Evolutionary conservation across 2,797 vertebrate genomes (phyloP).

Genomic region (Carduelis carduelis): DNA sequence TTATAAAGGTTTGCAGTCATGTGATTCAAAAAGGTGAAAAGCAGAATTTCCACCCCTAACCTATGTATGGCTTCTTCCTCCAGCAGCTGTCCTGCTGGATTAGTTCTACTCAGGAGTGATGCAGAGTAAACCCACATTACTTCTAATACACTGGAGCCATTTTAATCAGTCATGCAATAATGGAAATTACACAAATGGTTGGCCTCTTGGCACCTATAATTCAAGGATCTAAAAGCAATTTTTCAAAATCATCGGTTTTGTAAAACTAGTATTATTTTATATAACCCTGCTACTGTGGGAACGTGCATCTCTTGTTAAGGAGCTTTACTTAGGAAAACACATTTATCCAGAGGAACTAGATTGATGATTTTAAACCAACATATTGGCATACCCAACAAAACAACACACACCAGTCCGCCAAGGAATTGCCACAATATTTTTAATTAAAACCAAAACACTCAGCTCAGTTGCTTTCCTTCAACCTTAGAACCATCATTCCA

Average conservation of each 20-base stretch:
- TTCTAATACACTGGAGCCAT: not conserved
- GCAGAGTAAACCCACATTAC: not conserved
- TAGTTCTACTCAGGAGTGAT: not conserved
- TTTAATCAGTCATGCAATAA: conserved; percentile 11
- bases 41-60: not conserved
- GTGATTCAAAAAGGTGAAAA: not conserved
- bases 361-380: not conserved
- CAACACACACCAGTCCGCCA: not conserved
- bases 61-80: not conserved
- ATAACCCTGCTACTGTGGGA: not conserved
- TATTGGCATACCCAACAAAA: not conserved
- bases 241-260: not conserved
- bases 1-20: not conserved
- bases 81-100: conserved; percentile 18
- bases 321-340: not conserved
- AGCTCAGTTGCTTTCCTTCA: not conserved
- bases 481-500: not conserved
- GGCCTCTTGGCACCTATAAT: not conserved
- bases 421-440: not conserved
- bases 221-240: not conserved
- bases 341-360: not conserved
- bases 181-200: not conserved
- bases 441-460: not conserved
- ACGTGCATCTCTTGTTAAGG: not conserved
- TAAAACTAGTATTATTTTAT: not conserved